Evolutionary conservation across 2,888 invertebrate genomes (phyloP).

Genomic region (Chymomyza fuscimana): DNA sequence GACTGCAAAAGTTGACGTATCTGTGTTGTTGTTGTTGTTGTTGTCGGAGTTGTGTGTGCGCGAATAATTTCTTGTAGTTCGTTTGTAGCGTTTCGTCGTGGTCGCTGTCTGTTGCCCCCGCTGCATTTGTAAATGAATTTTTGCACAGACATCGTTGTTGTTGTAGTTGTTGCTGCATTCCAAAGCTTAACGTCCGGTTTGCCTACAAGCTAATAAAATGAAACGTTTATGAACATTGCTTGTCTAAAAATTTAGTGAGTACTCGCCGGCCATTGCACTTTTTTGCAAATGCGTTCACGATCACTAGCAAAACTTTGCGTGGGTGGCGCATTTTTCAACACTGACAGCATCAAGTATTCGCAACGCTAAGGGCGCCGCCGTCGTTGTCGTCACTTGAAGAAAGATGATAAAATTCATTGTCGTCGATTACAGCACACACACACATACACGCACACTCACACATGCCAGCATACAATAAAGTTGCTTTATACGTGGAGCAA

Average conservation of each 20-base stretch:
- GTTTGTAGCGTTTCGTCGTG: neutral
- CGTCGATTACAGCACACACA: slow-evolving; percentile 51
- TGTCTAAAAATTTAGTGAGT: slow-evolving; percentile 38
- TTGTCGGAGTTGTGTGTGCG: neutral
- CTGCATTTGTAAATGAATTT: slow-evolving; percentile 36
- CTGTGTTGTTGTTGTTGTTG: slow-evolving; percentile 4
- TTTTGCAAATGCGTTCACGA: slow-evolving; percentile 34
- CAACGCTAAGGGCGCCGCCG: slow-evolving; percentile 19
- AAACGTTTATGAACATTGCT: neutral
- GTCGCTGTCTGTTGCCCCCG: slow-evolving; percentile 15
- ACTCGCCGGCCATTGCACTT: slow-evolving; percentile 10
- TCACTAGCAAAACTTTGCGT: slow-evolving; percentile 19
- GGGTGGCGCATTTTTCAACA: slow-evolving; percentile 50
- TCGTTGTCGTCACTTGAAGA: slow-evolving; percentile 16
- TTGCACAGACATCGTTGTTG: slow-evolving; percentile 46
- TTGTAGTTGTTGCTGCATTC: slow-evolving; percentile 19
- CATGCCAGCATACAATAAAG: slow-evolving; percentile 4
- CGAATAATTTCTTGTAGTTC: slow-evolving; percentile 2
- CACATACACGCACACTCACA: slow-evolving; percentile 15
- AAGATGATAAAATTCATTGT: slow-evolving; percentile 54
- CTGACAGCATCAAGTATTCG: slow-evolving; percentile 52
- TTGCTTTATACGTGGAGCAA: slow-evolving; percentile 34
- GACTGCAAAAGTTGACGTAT: slow-evolving; percentile 21
- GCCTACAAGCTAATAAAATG: neutral
- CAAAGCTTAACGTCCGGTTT: neutral